A percentile compares a stretch with the other conserved stretches of the same genome.
Conservation (phyloP, 2,888 invertebrate species). For the Thereva nobilitata region DNA sequence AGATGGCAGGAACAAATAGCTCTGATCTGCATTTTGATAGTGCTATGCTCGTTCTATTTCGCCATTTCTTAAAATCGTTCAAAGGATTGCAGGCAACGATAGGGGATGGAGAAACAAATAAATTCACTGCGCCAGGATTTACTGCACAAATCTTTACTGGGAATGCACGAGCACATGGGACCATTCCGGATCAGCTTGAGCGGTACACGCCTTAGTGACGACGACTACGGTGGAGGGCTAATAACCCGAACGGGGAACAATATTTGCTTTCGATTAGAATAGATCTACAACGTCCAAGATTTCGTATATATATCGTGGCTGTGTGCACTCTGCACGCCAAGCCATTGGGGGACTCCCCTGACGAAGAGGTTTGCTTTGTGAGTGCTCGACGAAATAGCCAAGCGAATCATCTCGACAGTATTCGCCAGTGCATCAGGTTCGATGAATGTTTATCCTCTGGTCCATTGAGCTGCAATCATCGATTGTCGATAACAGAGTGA, state of each 20-base stretch:
- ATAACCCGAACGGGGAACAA: conserved; percentile 27
- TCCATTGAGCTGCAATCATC: conserved; percentile 28
- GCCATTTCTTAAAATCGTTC: conserved; percentile 1
- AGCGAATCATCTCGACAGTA: conserved; percentile 7
- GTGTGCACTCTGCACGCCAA: background rate
- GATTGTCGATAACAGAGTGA: background rate
- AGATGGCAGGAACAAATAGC: conserved; percentile 30
- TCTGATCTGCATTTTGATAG: conserved; percentile 31
- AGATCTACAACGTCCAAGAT: conserved; percentile 9
- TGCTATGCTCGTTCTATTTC: conserved; percentile 10
- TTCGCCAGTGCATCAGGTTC: conserved; percentile 19
- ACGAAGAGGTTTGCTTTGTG: background rate
- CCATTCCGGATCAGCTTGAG: background rate
- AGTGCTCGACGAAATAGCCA: background rate
- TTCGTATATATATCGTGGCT: conserved; percentile 15
- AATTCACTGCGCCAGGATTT: conserved; percentile 9
- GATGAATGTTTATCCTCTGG: conserved; percentile 21
- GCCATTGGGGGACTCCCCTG: background rate
- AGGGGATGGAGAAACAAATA: conserved; percentile 25
- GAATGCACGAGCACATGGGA: conserved; percentile 24
- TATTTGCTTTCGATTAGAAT: conserved; percentile 27
- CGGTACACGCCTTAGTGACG: background rate
- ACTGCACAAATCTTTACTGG: conserved; percentile 17
- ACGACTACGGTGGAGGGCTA: background rate
- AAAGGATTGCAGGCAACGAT: conserved; percentile 9